Evolutionary conservation across 1,140 invertebrate genomes (phyloP).

Genomic region (Caenorhabditis remanei): DNA sequence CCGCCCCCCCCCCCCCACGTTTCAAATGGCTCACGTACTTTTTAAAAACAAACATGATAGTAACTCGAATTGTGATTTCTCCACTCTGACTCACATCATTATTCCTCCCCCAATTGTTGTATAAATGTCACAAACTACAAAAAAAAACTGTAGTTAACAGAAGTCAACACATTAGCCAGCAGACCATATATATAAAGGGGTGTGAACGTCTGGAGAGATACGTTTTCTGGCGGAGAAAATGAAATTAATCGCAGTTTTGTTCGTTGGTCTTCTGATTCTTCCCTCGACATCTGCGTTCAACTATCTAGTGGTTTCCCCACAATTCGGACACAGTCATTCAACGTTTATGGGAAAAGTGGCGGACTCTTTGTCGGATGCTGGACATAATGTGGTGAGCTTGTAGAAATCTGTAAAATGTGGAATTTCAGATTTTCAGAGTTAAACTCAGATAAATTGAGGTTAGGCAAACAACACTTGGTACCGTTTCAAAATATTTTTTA

Average conservation of each 20-base stretch:
- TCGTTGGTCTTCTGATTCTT: not conserved
- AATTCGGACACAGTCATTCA: slow-evolving; percentile 31
- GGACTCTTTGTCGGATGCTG: slow-evolving; percentile 3
- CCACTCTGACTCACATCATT: slow-evolving; percentile 22
- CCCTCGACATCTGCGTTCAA: not conserved
- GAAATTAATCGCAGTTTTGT: not conserved
- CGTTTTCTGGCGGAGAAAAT: not conserved
- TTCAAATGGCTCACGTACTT: no score
- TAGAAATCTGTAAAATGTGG: no score
- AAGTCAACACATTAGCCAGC: not conserved
- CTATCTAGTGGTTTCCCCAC: slow-evolving; percentile 32
- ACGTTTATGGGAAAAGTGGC: slow-evolving; percentile 42
- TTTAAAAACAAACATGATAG: no score
- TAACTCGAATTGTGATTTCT: slow-evolving; percentile 11
- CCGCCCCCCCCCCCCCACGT: no score
- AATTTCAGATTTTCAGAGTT: not conserved
- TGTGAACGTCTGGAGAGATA: not conserved
- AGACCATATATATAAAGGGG: not conserved
- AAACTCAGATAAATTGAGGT: no score
- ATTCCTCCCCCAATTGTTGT: not conserved
- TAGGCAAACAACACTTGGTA: no score
- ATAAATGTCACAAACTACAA: slow-evolving; percentile 28
- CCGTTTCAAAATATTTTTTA: no score
- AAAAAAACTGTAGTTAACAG: not conserved
- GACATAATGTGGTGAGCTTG: slow-evolving; percentile 25